Base-by-base conservation (phyloP, 1,140 invertebrate species). In the Coptotermes formosanus region DNA sequence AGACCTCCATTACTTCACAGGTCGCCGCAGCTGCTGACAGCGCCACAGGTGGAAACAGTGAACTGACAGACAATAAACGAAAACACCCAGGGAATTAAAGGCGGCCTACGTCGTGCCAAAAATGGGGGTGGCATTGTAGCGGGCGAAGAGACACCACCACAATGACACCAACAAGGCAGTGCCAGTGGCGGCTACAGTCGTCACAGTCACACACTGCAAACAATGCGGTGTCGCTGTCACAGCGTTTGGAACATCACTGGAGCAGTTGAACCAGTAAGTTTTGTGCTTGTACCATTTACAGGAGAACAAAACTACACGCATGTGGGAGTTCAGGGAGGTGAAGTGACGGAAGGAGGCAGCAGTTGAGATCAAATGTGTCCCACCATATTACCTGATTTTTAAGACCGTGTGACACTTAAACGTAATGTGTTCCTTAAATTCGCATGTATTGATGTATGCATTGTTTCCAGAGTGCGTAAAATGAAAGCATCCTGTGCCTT, bases 31-130 rank as follows among this genome's bases (percentile, higher is more conserved):
- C 52, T 75, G 64, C 64, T 16, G 64, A 75, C 64, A 75, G 64
- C 64, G 64, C 64, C 64, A 75, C 64, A 75, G 64, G 64, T 75
- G n/a, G 64, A 75, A 75, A 30, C 64, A 75, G 64, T 75, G 64
- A 75, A 75, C 25, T 16, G 14, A 75, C 64, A 75, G n/a, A 75
- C 64, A 75, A 75, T 30, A 75, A 75, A 3, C 64, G n/a, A 9
- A n/a, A 75, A 75, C 64, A 75, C 64, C 64, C 25, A 75, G 25
- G 64, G n/a, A 75, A 75, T 75, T 75, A 75, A 75, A n/a, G 14
- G 64, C 64, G 25, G 64, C 1, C 25, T 30, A 55, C 52, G 19
- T 19, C 59, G 8, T 7, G 21, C 12, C 59, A 30, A 75, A 25
- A 75, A 75, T 75, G 64, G 0, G n/a, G 64, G 25, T 30, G n/a